Evolutionary conservation across 2,113 vertebrate species (phyloP).

Genomic region (Anhinga rufa): DNA sequence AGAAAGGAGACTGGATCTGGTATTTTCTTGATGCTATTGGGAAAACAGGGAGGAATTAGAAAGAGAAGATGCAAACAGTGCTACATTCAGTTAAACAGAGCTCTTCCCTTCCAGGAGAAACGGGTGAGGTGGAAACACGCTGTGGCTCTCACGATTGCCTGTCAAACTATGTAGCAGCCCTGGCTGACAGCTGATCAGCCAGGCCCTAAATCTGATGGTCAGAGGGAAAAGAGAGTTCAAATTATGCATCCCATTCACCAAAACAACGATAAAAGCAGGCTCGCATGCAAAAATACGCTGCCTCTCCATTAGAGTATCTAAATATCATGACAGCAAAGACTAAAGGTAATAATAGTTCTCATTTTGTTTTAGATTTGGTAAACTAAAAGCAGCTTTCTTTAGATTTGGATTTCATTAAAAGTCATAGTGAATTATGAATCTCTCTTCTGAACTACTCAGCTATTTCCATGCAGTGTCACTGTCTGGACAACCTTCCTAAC

Average conservation of each 20-base stretch:
- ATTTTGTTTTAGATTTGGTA: not conserved
- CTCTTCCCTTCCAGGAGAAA: not conserved
- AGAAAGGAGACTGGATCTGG: not conserved
- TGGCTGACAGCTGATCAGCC: not conserved
- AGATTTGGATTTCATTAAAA: conserved; percentile 1
- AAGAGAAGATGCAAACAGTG: not conserved
- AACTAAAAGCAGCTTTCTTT: not conserved
- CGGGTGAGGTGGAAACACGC: not conserved
- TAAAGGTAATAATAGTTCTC: not conserved
- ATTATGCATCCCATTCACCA: not conserved
- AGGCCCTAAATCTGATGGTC: not conserved
- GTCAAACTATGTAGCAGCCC: not conserved
- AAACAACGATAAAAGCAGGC: not conserved
- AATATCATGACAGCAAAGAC: not conserved
- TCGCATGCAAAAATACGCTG: not conserved
- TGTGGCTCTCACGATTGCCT: not conserved
- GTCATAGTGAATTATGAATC: not conserved
- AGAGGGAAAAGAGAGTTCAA: not conserved
- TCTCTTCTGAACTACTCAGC: not conserved
- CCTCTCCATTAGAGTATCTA: not conserved
- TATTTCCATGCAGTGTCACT: conserved; percentile 26
- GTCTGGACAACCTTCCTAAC: conserved; percentile 10
- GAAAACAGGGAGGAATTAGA: not conserved
- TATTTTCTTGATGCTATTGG: not conserved
- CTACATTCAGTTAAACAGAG: not conserved